A percentile compares a stretch with the other conserved stretches of the same genome.
Conservation (phyloP, 2,888 invertebrate genomes). For the Melipona bicolor region DNA sequence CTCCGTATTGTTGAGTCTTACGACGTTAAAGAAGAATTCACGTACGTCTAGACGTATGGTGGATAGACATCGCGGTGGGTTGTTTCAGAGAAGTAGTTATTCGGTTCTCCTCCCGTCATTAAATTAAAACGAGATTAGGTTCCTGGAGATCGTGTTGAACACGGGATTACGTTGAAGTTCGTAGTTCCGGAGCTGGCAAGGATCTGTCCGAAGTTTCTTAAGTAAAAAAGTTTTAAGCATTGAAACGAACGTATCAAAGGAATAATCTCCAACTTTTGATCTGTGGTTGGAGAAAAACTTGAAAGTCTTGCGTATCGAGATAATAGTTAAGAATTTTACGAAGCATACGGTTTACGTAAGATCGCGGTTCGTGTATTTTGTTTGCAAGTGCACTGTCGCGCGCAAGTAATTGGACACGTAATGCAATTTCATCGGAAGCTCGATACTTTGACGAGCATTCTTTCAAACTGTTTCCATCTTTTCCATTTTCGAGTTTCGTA, state of each 20-base stretch:
- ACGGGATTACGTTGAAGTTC: slow-evolving; percentile 1
- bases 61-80: background rate
- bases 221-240: slow-evolving; percentile 20
- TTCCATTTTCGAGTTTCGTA: too few relatives aligned
- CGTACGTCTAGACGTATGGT: background rate
- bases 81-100: background rate
- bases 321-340: background rate
- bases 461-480: too few relatives aligned
- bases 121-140: slow-evolving; percentile 11
- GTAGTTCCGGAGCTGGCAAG: background rate
- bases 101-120: background rate
- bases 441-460: too few relatives aligned
- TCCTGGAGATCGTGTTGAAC: background rate
- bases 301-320: background rate
- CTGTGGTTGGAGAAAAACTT: background rate
- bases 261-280: slow-evolving; percentile 12
- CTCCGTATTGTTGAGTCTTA: background rate
- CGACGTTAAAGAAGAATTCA: background rate
- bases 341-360: background rate
- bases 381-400: too few relatives aligned
- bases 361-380: background rate
- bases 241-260: background rate
- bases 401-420: too few relatives aligned
- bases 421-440: too few relatives aligned
- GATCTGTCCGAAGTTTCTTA: slow-evolving; percentile 2